Conservation (phyloP, 2,113 vertebrate genomes). For the Mus pahari region DNA sequence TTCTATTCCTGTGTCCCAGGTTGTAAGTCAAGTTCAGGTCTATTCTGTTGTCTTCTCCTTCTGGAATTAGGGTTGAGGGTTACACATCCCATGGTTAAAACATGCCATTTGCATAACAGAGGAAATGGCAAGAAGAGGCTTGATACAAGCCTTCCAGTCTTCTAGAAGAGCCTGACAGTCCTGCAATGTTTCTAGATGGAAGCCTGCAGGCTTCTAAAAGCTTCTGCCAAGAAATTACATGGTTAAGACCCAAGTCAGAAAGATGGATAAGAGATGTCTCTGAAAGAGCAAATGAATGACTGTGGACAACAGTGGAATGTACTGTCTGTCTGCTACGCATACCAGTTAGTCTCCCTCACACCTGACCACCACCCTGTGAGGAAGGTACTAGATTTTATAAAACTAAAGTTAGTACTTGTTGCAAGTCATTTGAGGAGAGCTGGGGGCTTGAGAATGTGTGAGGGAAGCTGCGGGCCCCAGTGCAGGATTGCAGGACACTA, state of each 20-base stretch:
- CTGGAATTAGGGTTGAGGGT: neutral
- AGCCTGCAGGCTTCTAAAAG: conserved; percentile 40
- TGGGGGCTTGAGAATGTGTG: neutral
- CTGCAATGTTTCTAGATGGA: neutral
- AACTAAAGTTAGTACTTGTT: conserved; percentile 39
- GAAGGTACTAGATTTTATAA: conserved; percentile 52
- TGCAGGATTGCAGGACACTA: neutral
- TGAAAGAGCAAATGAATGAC: conserved; percentile 21
- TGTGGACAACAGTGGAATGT: neutral
- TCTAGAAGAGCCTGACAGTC: neutral
- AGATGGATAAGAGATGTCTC: neutral
- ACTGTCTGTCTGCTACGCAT: neutral
- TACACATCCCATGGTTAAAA: conserved; percentile 10
- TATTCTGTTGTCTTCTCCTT: neutral
- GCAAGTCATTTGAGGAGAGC: neutral
- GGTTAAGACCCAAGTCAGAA: conserved; percentile 10
- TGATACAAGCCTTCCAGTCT: neutral
- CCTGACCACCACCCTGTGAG: neutral
- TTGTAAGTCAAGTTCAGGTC: conserved; percentile 43
- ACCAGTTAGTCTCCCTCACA: conserved; percentile 11
- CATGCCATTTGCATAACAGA: conserved; percentile 15
- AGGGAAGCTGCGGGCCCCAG: neutral
- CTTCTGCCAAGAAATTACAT: conserved; percentile 45
- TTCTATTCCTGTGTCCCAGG: conserved; percentile 5
- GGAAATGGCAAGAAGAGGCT: neutral